Percentiles rank a stretch among this genome's conserved stretches.
Conservation (phyloP, 1,140 invertebrate genomes). For the Trichoplusia ni region DNA sequence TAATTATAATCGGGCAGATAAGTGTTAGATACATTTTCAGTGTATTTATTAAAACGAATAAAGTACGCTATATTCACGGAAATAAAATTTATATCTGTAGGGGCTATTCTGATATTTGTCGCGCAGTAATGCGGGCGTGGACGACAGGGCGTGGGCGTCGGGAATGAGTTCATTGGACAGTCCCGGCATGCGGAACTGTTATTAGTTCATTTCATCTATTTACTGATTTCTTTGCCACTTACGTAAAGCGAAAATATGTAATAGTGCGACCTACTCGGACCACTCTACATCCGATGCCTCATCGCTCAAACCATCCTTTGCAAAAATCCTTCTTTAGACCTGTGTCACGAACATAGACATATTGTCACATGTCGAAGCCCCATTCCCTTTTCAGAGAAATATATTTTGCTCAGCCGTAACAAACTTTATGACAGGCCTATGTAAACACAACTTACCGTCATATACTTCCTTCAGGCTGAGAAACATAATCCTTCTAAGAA, state of each 20-base stretch:
- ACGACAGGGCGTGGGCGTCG: constrained; percentile 51
- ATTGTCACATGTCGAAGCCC: constrained; percentile 8
- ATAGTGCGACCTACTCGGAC: background rate
- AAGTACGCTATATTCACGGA: constrained; percentile 27
- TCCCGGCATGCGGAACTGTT: constrained; percentile 62
- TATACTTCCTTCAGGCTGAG: constrained; percentile 9
- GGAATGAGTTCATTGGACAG: constrained; percentile 64
- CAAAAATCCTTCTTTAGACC: background rate
- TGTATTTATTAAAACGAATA: too few relatives aligned
- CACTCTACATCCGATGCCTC: background rate
- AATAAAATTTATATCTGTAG: constrained; percentile 39
- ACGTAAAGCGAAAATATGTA: background rate
- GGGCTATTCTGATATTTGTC: constrained; percentile 41
- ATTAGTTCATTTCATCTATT: constrained; percentile 25
- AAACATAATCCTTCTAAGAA: constrained; percentile 1
- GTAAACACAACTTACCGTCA: constrained; percentile 26
- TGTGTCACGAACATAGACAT: background rate
- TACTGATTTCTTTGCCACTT: constrained; percentile 13
- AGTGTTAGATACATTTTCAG: too few relatives aligned
- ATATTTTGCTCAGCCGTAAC: constrained; percentile 12
- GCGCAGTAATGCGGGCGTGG: constrained; percentile 31
- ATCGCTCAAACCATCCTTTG: background rate
- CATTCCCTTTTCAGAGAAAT: constrained; percentile 13
- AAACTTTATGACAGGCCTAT: constrained; percentile 28
- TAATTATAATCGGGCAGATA: background rate